Evolutionary conservation across 2,888 invertebrate genomes (phyloP).

Genomic region (Ochropacha duplaris): DNA sequence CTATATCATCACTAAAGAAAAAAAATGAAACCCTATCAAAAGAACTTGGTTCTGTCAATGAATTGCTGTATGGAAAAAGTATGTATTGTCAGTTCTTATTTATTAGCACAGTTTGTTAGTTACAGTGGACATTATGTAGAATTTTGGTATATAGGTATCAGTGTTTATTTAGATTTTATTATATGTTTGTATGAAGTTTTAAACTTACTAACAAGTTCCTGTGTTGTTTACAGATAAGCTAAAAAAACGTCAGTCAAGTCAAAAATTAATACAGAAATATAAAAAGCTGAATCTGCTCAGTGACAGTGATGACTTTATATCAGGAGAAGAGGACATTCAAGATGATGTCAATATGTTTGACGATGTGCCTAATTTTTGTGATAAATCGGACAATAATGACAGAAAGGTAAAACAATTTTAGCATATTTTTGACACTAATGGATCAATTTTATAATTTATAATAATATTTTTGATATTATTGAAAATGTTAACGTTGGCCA

Average conservation of each 20-base stretch:
- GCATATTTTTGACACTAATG: too few relatives aligned
- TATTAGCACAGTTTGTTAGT: too few relatives aligned
- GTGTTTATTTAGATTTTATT: too few relatives aligned
- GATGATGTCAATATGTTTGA: slow-evolving; percentile 5
- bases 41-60: slow-evolving; percentile 8
- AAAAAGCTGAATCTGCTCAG: neutral
- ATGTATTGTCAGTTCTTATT: neutral
- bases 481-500: too few relatives aligned
- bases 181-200: too few relatives aligned
- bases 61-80: slow-evolving; percentile 14
- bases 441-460: too few relatives aligned
- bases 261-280: neutral
- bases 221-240: neutral
- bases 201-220: too few relatives aligned
- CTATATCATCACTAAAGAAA: slow-evolving; percentile 7
- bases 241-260: neutral
- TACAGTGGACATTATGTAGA: too few relatives aligned
- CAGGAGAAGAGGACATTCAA: neutral
- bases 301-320: slow-evolving; percentile 1
- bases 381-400: neutral
- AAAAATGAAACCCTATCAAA: slow-evolving; percentile 6
- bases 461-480: too few relatives aligned
- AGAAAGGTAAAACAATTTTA: neutral
- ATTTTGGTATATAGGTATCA: too few relatives aligned
- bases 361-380: neutral